Evolutionary conservation across 2,888 invertebrate species (phyloP), one percentile per base, ranked within the genome.

Genomic region (Taphrorychus bicolor): DNA sequence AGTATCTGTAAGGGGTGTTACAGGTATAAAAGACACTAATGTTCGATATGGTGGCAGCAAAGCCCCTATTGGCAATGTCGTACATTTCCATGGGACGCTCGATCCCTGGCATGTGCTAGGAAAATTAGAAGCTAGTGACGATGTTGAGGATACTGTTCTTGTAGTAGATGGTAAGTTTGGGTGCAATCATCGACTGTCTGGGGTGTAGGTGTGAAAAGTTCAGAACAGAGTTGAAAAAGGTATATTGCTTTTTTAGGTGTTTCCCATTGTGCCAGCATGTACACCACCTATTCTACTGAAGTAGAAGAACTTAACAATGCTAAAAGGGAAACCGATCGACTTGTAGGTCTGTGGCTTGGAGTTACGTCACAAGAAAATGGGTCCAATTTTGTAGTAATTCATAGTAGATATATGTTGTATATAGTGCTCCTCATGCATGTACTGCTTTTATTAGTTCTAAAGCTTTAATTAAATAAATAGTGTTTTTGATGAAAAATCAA

Each of bases 221-320:
- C 7, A 23, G 7, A 23, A 23, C 24, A 23, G 7, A 23, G 4
- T 23, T 23, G 7, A 23, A 23, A 7, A 96, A 83, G 45, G 92
- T 89, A 66, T 88, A 91, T 74, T 89, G 88, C 61, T n/a, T n/a
- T n/a, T n/a, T n/a, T n/a, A 93, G 95, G 94, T 45, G 94, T 95
- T 5, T 95, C 96, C 4, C 97, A 97, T 80, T 97, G 96, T 82
- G 95, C 95, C 0, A 92, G 95, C 79, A 94, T 96, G 94, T 96
- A 96, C 79, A 93, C 95, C 21, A 83, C 88, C 5, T 83, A 87
- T 4, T 83, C 85, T 0, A 79, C 83, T 0, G 96, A 97, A 82
- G 82, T 86, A 2, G 87, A 88, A 0, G 85, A 88, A 59, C 83
- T 96, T 65, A 85, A 83, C 24, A 84, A 84, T 51, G 95, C 95